phyloP scores from a whole-genome alignment of 2,888 invertebrate species.

The Orchesellides sinensis region DNA sequence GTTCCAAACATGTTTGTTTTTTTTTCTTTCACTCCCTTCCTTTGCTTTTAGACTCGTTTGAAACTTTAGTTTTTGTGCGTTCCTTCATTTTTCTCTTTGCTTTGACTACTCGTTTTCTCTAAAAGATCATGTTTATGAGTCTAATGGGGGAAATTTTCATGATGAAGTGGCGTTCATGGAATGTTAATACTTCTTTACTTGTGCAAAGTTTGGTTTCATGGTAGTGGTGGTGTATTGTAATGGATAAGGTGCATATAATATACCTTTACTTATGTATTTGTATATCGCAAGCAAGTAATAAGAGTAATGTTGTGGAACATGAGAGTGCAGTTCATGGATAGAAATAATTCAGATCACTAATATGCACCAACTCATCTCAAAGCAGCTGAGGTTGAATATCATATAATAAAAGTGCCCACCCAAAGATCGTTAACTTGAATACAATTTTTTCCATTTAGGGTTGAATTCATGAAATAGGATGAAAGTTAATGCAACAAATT shows the following conservation, averaged over 20 bases:
- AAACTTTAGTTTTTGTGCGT: slow-evolving; percentile 8
- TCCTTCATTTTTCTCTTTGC: slow-evolving; percentile 15
- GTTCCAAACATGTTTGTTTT: slow-evolving; percentile 17
- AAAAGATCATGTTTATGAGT: slow-evolving; percentile 66
- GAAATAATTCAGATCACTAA: slow-evolving; percentile 37
- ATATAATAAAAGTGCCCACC: not conserved
- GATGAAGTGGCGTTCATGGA: slow-evolving; percentile 67
- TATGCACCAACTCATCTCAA: slow-evolving; percentile 18
- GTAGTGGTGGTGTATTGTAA: not conserved
- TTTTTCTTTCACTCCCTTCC: slow-evolving; percentile 4
- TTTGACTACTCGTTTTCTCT: slow-evolving; percentile 24
- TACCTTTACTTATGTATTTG: not conserved
- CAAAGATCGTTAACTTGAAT: slow-evolving; percentile 10
- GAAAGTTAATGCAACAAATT: too few relatives aligned
- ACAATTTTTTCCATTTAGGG: not conserved
- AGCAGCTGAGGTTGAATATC: slow-evolving; percentile 34
- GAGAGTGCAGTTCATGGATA: not conserved
- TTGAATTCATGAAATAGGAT: too few relatives aligned
- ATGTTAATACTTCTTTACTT: slow-evolving; percentile 53
- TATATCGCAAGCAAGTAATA: too few relatives aligned
- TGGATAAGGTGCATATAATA: not conserved
- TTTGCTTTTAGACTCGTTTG: not conserved
- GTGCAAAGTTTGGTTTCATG: not conserved
- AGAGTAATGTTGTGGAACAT: too few relatives aligned
- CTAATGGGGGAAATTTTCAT: slow-evolving; percentile 66